A percentile compares a stretch with the other conserved stretches of the same genome.
These are phyloP conservation scores for Pipistrellus pygmaeus DNA, from an alignment of 2,797 vertebrate species.

Conservation along the genomic window DNA sequence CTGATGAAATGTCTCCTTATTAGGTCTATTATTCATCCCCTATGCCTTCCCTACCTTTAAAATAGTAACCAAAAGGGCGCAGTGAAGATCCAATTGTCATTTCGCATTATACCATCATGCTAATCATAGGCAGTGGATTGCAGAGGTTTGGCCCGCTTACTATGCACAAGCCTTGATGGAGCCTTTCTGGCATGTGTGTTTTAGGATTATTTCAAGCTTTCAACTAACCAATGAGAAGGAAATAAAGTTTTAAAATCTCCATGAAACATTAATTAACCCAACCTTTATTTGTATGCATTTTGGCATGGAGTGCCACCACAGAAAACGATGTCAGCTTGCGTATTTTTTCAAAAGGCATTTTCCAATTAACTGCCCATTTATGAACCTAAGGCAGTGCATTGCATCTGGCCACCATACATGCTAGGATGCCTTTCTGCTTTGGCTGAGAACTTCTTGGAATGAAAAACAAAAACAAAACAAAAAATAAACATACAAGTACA, in stretches of 20 bases:
- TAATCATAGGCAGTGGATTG: background rate
- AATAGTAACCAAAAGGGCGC: slow-evolving; percentile 1
- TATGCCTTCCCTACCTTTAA: slow-evolving; percentile 42
- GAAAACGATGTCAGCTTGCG: background rate
- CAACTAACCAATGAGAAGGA: slow-evolving; percentile 2
- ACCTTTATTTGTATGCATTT: background rate
- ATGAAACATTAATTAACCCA: background rate
- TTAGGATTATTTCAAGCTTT: slow-evolving; percentile 2
- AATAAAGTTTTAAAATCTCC: slow-evolving; percentile 20
- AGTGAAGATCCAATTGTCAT: background rate
- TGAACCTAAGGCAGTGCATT: background rate
- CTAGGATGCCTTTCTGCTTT: background rate
- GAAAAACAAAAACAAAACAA: background rate
- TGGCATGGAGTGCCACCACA: background rate
- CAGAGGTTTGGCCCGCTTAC: background rate
- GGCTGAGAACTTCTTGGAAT: background rate
- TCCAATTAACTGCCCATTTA: background rate
- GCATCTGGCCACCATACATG: no score
- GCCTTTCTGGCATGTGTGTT: background rate
- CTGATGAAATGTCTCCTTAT: slow-evolving; percentile 57
- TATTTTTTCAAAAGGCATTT: background rate
- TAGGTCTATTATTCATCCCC: slow-evolving; percentile 31
- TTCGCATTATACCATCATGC: background rate
- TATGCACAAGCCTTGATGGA: background rate
- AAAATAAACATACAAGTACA: background rate